Evolutionary conservation across 2,888 invertebrate genomes (phyloP).

Genomic region (Oscheius sp.): DNA sequence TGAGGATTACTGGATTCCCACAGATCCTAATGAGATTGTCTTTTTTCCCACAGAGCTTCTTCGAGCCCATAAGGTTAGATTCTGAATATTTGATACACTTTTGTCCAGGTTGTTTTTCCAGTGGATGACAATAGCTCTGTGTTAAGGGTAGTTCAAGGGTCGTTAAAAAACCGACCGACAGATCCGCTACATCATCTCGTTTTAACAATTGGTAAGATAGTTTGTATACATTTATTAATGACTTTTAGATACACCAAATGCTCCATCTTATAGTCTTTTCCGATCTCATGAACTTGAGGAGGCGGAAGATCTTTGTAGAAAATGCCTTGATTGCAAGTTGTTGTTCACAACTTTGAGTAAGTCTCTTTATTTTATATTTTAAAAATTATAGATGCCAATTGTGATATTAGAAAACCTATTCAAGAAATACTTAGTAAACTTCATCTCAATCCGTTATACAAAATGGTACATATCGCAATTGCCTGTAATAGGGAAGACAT

Average conservation of each 20-base stretch:
- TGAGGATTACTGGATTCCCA: slow-evolving; percentile 66
- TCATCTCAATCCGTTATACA: slow-evolving; percentile 54
- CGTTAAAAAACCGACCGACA: slow-evolving; percentile 56
- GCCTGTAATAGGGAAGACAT: slow-evolving; percentile 59
- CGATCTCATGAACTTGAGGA: slow-evolving; percentile 58
- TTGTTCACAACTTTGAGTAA: slow-evolving; percentile 55
- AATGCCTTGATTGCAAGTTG: slow-evolving; percentile 60
- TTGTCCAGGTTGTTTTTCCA: slow-evolving; percentile 36
- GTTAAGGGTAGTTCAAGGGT: slow-evolving; percentile 59
- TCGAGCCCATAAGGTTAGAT: slow-evolving; percentile 45
- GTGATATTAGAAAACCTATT: slow-evolving; percentile 31
- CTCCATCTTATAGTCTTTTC: slow-evolving; percentile 51
- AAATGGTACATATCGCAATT: slow-evolving; percentile 68
- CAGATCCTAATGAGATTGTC: slow-evolving; percentile 63
- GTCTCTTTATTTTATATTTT: slow-evolving; percentile 8
- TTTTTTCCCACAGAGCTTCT: slow-evolving; percentile 61
- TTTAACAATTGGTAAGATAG: slow-evolving; percentile 27
- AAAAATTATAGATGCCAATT: slow-evolving; percentile 27
- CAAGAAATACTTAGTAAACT: slow-evolving; percentile 37
- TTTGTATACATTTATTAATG: not conserved
- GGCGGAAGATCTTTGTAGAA: slow-evolving; percentile 61
- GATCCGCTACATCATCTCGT: slow-evolving; percentile 59
- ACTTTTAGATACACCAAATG: slow-evolving; percentile 18
- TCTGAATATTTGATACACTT: not conserved
- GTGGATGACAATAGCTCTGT: slow-evolving; percentile 31